Percentiles rank a stretch among this genome's conserved stretches.
Conservation (phyloP, 2,797 vertebrate genomes). For the Coendou prehensilis region DNA sequence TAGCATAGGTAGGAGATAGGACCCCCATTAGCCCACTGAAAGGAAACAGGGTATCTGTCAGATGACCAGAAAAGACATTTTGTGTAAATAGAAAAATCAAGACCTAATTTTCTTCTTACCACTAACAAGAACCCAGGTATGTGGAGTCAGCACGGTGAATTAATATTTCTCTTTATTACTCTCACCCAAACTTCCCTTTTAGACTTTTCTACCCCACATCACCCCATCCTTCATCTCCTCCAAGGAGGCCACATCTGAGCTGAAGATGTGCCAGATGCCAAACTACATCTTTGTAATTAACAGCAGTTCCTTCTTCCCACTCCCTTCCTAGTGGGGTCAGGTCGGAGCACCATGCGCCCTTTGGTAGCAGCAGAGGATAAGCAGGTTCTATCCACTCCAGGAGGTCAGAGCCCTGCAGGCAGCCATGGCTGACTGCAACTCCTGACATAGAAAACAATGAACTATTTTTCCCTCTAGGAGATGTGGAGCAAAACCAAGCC, state of each 20-base stretch:
- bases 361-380: not conserved
- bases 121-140: not conserved
- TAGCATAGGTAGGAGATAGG: not conserved
- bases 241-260: not conserved
- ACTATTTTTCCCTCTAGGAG: not conserved
- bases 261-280: not conserved
- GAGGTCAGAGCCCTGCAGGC: not conserved
- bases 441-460: not conserved
- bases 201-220: not conserved
- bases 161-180: not conserved
- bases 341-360: not conserved
- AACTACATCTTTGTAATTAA: not conserved
- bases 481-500: constrained; percentile 69
- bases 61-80: not conserved
- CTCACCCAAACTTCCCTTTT: not conserved
- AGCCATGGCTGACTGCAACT: not conserved
- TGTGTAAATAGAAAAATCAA: constrained; percentile 25
- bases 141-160: not conserved
- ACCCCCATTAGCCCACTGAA: not conserved
- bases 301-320: not conserved
- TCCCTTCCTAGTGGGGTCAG: not conserved
- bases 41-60: not conserved
- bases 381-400: not conserved
- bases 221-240: not conserved
- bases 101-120: not conserved